Conservation (phyloP, 2,888 invertebrate species). For the Dasysyrphus albostriatus region DNA sequence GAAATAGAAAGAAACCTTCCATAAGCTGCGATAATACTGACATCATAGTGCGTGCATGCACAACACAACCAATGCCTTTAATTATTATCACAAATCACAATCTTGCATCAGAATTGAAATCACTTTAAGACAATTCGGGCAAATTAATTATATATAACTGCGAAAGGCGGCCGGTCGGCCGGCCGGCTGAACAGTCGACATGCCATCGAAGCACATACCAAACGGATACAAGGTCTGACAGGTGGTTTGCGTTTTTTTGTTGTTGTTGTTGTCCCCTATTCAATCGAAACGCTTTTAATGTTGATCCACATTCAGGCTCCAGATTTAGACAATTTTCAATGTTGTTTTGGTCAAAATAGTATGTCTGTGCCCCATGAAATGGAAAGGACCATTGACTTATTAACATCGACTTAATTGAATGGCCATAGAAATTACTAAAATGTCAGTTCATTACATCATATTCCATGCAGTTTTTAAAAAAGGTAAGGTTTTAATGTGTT, state of each 20-base stretch:
- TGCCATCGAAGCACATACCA: constrained; percentile 68
- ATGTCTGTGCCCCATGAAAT: constrained; percentile 31
- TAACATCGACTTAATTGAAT: constrained; percentile 26
- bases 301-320: constrained; percentile 64
- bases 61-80: constrained; percentile 58
- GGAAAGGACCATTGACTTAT: constrained; percentile 61
- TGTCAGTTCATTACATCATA: constrained; percentile 22
- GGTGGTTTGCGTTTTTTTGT: constrained; percentile 59
- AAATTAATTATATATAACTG: constrained; percentile 64
- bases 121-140: constrained; percentile 73
- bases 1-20: constrained; percentile 22
- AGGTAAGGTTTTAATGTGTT: neutral
- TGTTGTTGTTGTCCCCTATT: too few species aligned
- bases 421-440: constrained; percentile 3
- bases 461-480: neutral
- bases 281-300: constrained; percentile 38
- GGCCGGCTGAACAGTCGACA: constrained; percentile 27
- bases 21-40: neutral
- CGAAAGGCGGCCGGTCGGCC: constrained; percentile 58
- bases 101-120: constrained; percentile 68
- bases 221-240: constrained; percentile 72
- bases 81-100: constrained; percentile 68
- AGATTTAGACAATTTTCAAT: constrained; percentile 47
- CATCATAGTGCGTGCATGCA: constrained; percentile 24
- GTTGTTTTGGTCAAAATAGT: constrained; percentile 60